These are phyloP conservation scores for Bubo bubo DNA, from an alignment of 2,113 vertebrate species.

Conservation along the genomic window DNA sequence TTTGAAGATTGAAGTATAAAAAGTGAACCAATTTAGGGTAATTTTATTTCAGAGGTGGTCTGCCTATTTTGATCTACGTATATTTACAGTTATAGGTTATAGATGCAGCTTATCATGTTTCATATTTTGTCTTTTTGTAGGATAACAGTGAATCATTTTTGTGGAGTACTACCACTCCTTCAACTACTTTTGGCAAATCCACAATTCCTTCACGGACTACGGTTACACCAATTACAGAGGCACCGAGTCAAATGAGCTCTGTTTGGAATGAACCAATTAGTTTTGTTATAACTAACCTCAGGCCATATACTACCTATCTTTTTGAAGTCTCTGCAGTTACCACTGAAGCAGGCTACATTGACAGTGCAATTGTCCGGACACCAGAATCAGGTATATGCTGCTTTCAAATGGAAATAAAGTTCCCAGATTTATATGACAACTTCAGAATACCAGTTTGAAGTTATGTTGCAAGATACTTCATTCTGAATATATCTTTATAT, in stretches of 20 bases:
- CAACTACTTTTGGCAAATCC: conserved; percentile 67
- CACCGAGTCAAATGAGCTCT: conserved; percentile 76
- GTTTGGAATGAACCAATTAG: conserved; percentile 91
- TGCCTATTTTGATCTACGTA: background rate
- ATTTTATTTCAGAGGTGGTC: background rate
- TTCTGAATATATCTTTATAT: background rate
- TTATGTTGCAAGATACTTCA: background rate
- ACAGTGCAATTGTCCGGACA: conserved; percentile 91
- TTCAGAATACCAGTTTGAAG: background rate
- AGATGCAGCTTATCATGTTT: background rate
- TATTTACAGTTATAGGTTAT: background rate
- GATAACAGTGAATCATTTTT: conserved; percentile 92
- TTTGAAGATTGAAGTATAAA: background rate
- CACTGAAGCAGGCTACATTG: conserved; percentile 91
- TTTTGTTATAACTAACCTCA: conserved; percentile 85
- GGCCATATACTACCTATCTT: conserved; percentile 91
- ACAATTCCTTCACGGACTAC: conserved; percentile 73
- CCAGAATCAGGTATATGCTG: conserved; percentile 87
- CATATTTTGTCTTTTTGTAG: conserved; percentile 68
- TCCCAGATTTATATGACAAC: background rate
- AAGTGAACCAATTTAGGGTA: background rate
- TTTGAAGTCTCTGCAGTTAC: conserved; percentile 98
- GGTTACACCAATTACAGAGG: conserved; percentile 64
- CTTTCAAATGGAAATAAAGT: background rate
- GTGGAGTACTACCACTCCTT: conserved; percentile 88